Base-by-base conservation (phyloP, 2,888 invertebrate species). In the Mylabris sibirica region DNA sequence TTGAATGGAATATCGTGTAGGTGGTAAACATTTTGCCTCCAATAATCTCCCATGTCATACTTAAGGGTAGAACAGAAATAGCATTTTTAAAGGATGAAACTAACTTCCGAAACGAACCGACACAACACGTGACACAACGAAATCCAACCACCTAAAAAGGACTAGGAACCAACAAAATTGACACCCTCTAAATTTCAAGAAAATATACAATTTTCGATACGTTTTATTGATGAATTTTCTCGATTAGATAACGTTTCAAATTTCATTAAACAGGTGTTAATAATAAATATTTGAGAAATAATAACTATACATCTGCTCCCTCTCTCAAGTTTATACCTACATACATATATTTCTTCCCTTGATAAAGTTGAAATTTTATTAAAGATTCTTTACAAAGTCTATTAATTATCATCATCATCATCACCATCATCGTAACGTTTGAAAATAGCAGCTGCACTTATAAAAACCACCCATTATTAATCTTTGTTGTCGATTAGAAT, bases 21-120 rank as follows among this genome's bases (percentile, higher is more conserved):
- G 30, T 30, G 30, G 30, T 30, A 30, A 8, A n/a, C n/a, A n/a
- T n/a, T 30, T 30, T 30, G n/a, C n/a, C 30, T 30, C 30, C 8
- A 8, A 6, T 30, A 30, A 30, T 35, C 35, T 35, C 9, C 11
- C 11, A 11, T 14, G 41, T 14, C 41, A 41, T 17, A n/a, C n/a
- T n/a, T n/a, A 11, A 44, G 44, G 49, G 20, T 1, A 60, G 66
- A 69, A 73, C 69, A 71, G 60, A 60, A 69, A 72, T 70, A 64
- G 64, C 30, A 66, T 66, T 62, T 24, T 62, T 24, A 34, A 44
- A 12, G 20, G 20, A 49, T 20, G 49, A 20, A 8, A 49, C 20
- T 20, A n/a, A 22, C 59, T 62, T 20, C 69, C 75, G 75, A 72
- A 60, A 63, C 34, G 35, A 63, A 49, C 66, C 74, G 75, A 69